Evolutionary conservation across 2,113 vertebrate species (phyloP).

Genomic region (Gopherus flavomarginatus): DNA sequence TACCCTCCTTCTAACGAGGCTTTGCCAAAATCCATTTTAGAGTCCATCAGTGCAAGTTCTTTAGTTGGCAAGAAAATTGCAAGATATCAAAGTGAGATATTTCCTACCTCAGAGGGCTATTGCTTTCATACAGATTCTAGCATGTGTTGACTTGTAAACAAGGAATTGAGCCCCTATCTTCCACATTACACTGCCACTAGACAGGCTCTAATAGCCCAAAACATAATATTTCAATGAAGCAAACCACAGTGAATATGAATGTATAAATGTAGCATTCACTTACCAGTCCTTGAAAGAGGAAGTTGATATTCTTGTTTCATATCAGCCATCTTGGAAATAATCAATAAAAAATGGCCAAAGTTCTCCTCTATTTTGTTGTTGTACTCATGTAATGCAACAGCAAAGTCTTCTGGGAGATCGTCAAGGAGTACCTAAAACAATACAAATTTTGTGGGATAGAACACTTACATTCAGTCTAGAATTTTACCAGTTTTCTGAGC

Average conservation of each 20-base stretch:
- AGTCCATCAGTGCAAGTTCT: neutral
- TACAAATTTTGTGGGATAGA: neutral
- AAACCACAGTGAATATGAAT: neutral
- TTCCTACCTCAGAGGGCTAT: neutral
- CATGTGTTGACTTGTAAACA: neutral
- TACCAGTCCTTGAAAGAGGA: slow-evolving; percentile 54
- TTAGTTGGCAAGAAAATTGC: neutral
- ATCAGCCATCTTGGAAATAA: slow-evolving; percentile 52
- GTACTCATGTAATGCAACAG: slow-evolving; percentile 35
- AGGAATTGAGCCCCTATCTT: neutral
- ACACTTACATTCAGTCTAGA: neutral
- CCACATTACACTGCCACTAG: neutral
- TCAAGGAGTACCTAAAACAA: slow-evolving; percentile 43
- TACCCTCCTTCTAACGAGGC: neutral
- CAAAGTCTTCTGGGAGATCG: slow-evolving; percentile 61
- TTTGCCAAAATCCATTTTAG: neutral
- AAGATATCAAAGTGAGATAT: neutral
- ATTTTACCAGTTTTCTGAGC: neutral
- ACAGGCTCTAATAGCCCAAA: neutral
- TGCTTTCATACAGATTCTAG: neutral
- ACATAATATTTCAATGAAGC: neutral
- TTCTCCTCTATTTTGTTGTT: slow-evolving; percentile 24
- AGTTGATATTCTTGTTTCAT: slow-evolving; percentile 60
- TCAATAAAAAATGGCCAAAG: slow-evolving; percentile 60
- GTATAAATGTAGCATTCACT: slow-evolving; percentile 1